phyloP scores from a whole-genome alignment of 2,888 invertebrate species.

The Scaptomyza tumidula region DNA sequence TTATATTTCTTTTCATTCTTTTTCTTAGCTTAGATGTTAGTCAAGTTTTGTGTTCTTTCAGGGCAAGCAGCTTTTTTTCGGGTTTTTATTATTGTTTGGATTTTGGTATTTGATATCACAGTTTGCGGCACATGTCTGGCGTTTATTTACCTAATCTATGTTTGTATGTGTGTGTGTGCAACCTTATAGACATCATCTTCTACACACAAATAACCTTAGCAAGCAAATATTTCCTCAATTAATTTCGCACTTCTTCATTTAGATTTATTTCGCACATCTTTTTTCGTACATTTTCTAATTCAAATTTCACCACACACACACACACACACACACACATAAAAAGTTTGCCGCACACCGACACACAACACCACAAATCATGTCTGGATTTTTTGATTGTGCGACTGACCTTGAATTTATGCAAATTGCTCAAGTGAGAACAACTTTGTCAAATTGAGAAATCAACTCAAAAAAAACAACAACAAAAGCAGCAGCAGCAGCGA shows the following conservation, averaged over 20 bases:
- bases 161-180: constrained; percentile 11
- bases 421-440: constrained; percentile 76
- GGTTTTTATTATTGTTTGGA: constrained; percentile 64
- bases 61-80: constrained; percentile 38
- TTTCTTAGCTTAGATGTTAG: constrained; percentile 63
- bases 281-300: constrained; percentile 17
- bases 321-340: constrained; percentile 44
- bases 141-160: neutral
- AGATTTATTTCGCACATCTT: constrained; percentile 7
- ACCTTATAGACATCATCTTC: neutral
- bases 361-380: constrained; percentile 47
- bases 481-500: constrained; percentile 6
- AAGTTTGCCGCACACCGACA: constrained; percentile 1
- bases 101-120: constrained; percentile 69
- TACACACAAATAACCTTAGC: neutral
- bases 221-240: constrained; percentile 1
- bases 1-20: constrained; percentile 8
- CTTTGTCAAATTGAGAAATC: constrained; percentile 74
- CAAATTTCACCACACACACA: constrained; percentile 24
- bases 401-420: constrained; percentile 76
- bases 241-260: neutral
- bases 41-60: constrained; percentile 57
- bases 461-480: constrained; percentile 11
- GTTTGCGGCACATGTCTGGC: constrained; percentile 49
- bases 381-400: constrained; percentile 71